Conservation (phyloP, 2,888 invertebrate genomes). For the Oligia strigilis region DNA sequence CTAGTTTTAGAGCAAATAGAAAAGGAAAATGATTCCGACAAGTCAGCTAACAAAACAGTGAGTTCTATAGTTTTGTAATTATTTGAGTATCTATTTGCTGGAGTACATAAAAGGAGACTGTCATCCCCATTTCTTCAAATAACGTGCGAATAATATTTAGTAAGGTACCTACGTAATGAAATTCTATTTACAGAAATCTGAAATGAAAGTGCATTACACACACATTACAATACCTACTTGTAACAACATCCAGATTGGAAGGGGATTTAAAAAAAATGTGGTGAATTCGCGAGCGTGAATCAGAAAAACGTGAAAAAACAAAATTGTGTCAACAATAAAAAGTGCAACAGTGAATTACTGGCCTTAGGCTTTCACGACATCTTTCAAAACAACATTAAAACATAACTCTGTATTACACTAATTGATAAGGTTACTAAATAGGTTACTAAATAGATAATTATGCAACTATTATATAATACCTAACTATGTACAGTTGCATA, state of each 20-base stretch:
- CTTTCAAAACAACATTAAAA: conserved; percentile 4
- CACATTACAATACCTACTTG: background rate
- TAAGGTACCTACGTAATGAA: background rate
- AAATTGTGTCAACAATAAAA: background rate
- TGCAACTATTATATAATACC: too few relatives aligned
- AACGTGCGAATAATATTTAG: background rate
- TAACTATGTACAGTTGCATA: too few relatives aligned
- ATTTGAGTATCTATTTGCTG: background rate
- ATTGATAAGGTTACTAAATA: background rate
- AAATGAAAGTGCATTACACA: conserved; percentile 28
- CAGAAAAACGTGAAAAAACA: background rate
- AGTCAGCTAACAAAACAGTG: background rate
- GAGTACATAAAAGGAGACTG: background rate
- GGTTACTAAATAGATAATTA: background rate
- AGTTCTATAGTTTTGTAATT: too few relatives aligned
- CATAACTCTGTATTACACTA: background rate
- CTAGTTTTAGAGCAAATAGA: background rate
- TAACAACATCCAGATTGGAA: conserved; percentile 4
- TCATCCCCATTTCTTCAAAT: background rate
- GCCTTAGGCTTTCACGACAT: conserved; percentile 1
- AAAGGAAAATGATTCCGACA: background rate
- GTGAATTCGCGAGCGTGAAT: background rate
- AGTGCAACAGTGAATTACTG: background rate
- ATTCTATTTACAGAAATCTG: conserved; percentile 33
- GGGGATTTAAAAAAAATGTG: background rate